Base-by-base conservation (phyloP, 2,888 invertebrate species). In the Ochlodes sylvanus region DNA sequence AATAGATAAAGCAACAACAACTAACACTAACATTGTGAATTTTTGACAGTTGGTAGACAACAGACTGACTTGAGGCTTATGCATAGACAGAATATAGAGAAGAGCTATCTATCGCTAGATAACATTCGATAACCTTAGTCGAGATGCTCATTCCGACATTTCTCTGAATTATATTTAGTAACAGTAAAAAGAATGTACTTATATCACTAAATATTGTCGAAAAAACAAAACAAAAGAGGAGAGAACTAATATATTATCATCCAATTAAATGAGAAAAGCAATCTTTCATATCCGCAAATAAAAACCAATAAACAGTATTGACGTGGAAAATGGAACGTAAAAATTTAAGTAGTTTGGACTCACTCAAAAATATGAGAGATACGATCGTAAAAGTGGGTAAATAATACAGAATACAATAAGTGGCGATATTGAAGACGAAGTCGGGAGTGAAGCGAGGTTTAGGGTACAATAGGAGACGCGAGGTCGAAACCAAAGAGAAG, bases 331-430 rank as follows among this genome's bases (percentile, higher is more conserved):
- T 86, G 79, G 77, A 74, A 78, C 82, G 85, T 92, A 92, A 92
- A 92, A 90, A 74, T 90, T 91, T 89, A 89, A 92, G 91, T 90
- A 89, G 89, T 91, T 89, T 84, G 88, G 88, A 90, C 88, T 88
- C 84, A 84, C 87, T 90, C 86, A 88, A 91, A 91, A 92, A 90
- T 92, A 92, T 89, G 87, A 86, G 83, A 77, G 86, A 87, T 84
- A 83, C 82, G 75, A 73, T 90, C 90, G 88, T 92, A 92, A 92
- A 90, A 86, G 87, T 85, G 84, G 88, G 91, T 91, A 92, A 92
- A 92, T 92, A 92, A 90, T 92, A 92, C 92, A 92, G 92, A 92
- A 93, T 92, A 93, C 92, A 91, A 91, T 93, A 92, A 92, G 90
- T 91, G 89, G 84, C 86, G 83, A 88, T 92, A 92, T 90, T 87